phyloP scores from a whole-genome alignment of 2,113 vertebrate species.

The Odocoileus hemionus region DNA sequence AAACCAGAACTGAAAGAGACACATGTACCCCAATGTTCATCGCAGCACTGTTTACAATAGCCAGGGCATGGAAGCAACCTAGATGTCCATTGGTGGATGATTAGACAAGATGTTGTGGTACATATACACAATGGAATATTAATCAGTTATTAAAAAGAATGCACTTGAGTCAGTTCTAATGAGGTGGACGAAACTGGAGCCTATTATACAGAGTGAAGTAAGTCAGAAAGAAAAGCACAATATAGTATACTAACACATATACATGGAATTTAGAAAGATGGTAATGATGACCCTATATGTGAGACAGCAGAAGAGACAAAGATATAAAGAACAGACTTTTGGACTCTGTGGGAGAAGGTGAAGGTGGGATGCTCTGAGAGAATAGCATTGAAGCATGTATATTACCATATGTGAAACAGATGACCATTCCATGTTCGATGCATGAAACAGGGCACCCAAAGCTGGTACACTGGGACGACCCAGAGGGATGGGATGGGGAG shows the following conservation, averaged over 20 bases:
- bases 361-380: neutral
- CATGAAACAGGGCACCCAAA: neutral
- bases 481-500: neutral
- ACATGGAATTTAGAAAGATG: neutral
- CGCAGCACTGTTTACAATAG: neutral
- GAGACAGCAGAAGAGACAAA: neutral
- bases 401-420: neutral
- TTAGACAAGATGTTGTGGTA: neutral
- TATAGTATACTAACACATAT: neutral
- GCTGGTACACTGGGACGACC: neutral
- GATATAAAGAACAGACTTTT: neutral
- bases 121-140: neutral
- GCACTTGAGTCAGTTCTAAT: neutral
- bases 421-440: neutral
- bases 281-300: neutral
- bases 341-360: neutral
- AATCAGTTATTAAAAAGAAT: neutral
- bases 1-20: neutral
- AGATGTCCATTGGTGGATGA: accelerated
- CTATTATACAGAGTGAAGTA: neutral
- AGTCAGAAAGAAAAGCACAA: neutral
- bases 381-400: neutral
- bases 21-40: neutral
- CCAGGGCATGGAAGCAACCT: neutral
- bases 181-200: neutral